Evolutionary conservation across 1,140 invertebrate genomes (phyloP).

Genomic region (Nasonia longicornis): DNA sequence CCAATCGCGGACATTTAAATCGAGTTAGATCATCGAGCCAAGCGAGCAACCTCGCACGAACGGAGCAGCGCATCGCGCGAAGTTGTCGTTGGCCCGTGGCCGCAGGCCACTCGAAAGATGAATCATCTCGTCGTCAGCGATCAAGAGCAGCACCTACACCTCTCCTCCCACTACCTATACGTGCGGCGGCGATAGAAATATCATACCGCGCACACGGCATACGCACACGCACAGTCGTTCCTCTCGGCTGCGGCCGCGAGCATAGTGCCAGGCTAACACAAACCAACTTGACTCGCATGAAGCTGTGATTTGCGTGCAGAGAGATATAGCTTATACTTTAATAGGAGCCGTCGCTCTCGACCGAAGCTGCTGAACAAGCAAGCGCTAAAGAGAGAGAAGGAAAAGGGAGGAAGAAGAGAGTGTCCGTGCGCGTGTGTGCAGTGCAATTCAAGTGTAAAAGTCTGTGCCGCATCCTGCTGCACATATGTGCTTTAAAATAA

Average conservation of each 20-base stretch:
- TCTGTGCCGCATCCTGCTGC: neutral
- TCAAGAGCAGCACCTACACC: no score
- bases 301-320: neutral
- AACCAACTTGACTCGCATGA: neutral
- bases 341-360: neutral
- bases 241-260: constrained; percentile 1
- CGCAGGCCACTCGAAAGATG: no score
- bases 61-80: no score
- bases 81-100: no score
- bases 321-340: neutral
- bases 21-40: no score
- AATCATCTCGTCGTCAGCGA: no score
- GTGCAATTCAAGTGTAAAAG: constrained; percentile 2
- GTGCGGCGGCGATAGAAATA: neutral
- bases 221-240: neutral
- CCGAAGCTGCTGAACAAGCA: neutral
- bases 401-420: neutral
- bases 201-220: neutral
- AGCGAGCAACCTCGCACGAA: no score
- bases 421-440: neutral
- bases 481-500: constrained; percentile 36
- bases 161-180: neutral
- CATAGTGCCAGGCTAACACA: neutral
- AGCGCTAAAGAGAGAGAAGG: neutral
- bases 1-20: no score